These are phyloP conservation scores for Lottia gigantea DNA, from an alignment of 2,888 invertebrate genomes.

Conservation along the genomic window DNA sequence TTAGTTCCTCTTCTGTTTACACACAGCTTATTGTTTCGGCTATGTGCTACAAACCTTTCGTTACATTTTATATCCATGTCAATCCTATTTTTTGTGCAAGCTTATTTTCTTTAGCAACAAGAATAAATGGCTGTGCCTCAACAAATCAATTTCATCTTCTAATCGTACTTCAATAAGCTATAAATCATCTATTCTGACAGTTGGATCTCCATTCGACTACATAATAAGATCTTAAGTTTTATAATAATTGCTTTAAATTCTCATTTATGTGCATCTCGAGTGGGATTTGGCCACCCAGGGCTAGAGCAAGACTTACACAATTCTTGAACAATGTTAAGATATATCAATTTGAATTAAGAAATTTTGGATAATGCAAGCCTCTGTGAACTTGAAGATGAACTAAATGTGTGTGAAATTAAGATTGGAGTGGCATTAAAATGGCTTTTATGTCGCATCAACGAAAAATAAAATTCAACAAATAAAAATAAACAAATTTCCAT, in stretches of 20 bases:
- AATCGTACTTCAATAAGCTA: neutral
- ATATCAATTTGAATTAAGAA: no score
- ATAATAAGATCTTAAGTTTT: neutral
- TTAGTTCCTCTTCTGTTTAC: conserved; percentile 4
- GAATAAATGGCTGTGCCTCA: neutral
- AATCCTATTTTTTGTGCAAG: conserved; percentile 9
- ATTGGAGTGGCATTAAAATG: no score
- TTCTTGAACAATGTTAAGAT: no score
- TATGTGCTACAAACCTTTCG: neutral
- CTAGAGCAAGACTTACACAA: no score
- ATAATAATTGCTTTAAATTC: neutral
- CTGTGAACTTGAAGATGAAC: no score
- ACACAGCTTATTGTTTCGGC: conserved; percentile 4
- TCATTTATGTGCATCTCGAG: neutral
- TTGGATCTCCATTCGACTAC: neutral
- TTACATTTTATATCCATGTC: conserved; percentile 7
- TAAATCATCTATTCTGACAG: conserved; percentile 4
- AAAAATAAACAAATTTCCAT: neutral
- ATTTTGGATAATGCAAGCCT: no score
- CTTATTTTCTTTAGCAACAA: conserved; percentile 8
- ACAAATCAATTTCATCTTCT: conserved; percentile 1
- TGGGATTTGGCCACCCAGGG: neutral
- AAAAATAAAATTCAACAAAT: no score
- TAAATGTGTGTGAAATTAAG: no score
- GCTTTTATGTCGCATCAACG: no score